Evolutionary conservation across 2,888 invertebrate genomes (phyloP).

Genomic region (Drosophila formosana): DNA sequence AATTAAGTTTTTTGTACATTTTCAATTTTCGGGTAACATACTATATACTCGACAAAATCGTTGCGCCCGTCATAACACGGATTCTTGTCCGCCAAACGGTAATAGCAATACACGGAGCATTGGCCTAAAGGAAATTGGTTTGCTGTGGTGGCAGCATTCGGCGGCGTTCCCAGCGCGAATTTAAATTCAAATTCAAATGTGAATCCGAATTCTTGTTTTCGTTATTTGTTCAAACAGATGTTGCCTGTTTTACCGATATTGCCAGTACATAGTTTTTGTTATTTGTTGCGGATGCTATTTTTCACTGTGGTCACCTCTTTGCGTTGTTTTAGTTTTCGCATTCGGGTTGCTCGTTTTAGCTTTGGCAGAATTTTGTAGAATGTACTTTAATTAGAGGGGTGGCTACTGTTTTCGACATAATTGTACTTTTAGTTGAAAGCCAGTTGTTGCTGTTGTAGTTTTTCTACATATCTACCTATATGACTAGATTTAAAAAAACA

Average conservation of each 20-base stretch:
- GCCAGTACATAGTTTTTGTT: conserved; percentile 29
- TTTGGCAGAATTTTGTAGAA: conserved; percentile 31
- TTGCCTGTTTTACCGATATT: conserved; percentile 58
- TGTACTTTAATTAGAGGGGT: conserved; percentile 39
- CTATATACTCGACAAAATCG: conserved; percentile 12
- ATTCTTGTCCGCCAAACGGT: conserved; percentile 22
- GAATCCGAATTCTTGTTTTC: conserved; percentile 58
- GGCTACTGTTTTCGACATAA: conserved; percentile 36
- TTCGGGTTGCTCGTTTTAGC: conserved; percentile 1
- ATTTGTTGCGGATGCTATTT: conserved; percentile 28
- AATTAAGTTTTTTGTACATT: too few relatives aligned
- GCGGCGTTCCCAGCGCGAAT: conserved; percentile 5
- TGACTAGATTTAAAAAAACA: neutral
- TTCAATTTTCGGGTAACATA: too few relatives aligned
- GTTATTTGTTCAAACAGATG: conserved; percentile 76
- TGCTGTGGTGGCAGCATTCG: conserved; percentile 33
- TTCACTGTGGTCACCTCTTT: conserved; percentile 59
- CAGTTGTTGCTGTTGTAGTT: conserved; percentile 5
- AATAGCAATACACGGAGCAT: conserved; percentile 37
- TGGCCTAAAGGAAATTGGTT: conserved; percentile 57
- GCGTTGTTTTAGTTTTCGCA: conserved; percentile 50
- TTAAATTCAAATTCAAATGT: conserved; percentile 1
- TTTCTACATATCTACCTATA: neutral
- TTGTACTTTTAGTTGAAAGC: conserved; percentile 45
- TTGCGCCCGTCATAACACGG: conserved; percentile 17